Conservation (phyloP, 2,797 vertebrate genomes). For the Neosalanx taihuensis region DNA sequence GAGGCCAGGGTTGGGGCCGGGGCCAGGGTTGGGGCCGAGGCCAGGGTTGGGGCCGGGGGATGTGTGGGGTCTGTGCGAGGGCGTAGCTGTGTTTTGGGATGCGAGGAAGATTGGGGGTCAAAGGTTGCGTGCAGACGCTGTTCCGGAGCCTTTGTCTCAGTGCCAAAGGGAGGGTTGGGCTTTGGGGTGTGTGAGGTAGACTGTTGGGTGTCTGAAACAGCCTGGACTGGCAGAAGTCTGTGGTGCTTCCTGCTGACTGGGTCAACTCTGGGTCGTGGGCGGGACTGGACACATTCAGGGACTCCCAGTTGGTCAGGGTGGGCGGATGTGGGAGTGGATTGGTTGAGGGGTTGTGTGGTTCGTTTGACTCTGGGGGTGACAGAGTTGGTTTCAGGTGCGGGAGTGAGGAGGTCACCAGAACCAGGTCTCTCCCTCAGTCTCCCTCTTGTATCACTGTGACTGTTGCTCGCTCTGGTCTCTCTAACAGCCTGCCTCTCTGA, state of each 20-base stretch:
- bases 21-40: background rate
- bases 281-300: slow-evolving; percentile 22
- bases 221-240: background rate
- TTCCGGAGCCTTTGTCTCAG: slow-evolving; percentile 7
- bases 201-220: slow-evolving; percentile 5
- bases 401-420: slow-evolving; percentile 73
- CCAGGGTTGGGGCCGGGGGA: background rate
- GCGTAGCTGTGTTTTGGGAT: slow-evolving; percentile 10
- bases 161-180: background rate
- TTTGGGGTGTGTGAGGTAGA: background rate
- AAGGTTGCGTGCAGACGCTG: background rate
- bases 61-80: background rate
- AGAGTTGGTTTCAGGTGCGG: slow-evolving; percentile 71
- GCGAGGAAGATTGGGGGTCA: background rate
- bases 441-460: background rate
- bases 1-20: background rate
- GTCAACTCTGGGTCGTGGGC: background rate
- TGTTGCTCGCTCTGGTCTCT: too few species aligned
- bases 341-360: slow-evolving; percentile 44
- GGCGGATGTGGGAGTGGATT: slow-evolving; percentile 37
- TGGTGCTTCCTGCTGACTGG: slow-evolving; percentile 2
- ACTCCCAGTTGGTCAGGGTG: slow-evolving; percentile 16
- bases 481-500: background rate
- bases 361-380: slow-evolving; percentile 71
- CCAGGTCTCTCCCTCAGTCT: slow-evolving; percentile 20